phyloP scores from a whole-genome alignment of 2,888 invertebrate species.

The Parnassius glacialis region DNA sequence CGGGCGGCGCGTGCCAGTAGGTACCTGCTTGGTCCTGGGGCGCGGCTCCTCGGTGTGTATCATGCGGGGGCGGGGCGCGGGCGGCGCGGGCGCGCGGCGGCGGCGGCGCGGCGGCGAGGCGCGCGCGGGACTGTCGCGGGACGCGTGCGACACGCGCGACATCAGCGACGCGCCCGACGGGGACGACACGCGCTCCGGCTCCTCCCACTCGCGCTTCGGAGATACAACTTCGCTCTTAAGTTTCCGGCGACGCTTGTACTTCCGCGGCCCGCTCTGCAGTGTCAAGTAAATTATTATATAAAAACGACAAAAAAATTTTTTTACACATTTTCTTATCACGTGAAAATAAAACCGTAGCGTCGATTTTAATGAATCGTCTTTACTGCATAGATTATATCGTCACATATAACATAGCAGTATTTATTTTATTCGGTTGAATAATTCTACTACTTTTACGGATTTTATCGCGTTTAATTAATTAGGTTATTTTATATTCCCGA shows the following conservation, averaged over 20 bases:
- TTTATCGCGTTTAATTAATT: too few species aligned
- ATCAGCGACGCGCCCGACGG: slow-evolving; percentile 32
- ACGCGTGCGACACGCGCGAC: slow-evolving; percentile 42
- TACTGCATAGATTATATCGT: too few species aligned
- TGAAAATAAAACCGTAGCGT: too few species aligned
- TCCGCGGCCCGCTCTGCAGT: slow-evolving; percentile 85
- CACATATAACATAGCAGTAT: too few species aligned
- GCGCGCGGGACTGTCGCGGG: slow-evolving; percentile 45
- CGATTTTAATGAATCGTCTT: too few species aligned
- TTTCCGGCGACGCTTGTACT: slow-evolving; percentile 90
- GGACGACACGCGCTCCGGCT: slow-evolving; percentile 45
- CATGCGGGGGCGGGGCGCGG: slow-evolving; percentile 78
- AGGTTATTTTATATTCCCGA: too few species aligned
- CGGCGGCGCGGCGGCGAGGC: slow-evolving; percentile 62
- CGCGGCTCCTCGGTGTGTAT: slow-evolving; percentile 86
- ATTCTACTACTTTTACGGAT: too few species aligned
- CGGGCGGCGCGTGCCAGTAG: slow-evolving; percentile 34
- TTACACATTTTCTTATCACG: too few species aligned
- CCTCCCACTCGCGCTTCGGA: slow-evolving; percentile 32
- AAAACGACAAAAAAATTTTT: too few species aligned
- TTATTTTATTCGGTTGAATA: too few species aligned
- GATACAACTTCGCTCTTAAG: slow-evolving; percentile 67
- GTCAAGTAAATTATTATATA: background rate
- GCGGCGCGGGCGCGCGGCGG: slow-evolving; percentile 30
- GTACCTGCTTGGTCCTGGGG: slow-evolving; percentile 84